phyloP scores from a whole-genome alignment of 2,113 vertebrate species.

The Calidris pugnax region DNA sequence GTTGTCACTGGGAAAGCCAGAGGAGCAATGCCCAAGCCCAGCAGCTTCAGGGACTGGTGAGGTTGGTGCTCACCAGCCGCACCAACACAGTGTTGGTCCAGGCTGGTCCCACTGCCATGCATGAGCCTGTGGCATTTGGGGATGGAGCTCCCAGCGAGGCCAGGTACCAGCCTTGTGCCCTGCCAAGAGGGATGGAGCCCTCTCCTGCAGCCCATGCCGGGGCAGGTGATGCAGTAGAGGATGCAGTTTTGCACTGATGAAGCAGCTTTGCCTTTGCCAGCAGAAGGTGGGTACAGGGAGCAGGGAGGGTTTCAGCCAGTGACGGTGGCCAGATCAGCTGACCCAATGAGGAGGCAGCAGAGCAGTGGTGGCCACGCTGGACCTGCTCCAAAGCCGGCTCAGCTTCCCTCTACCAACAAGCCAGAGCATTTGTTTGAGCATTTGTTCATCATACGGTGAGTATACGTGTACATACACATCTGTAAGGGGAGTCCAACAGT shows the following conservation, averaged over 20 bases:
- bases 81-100: fast-evolving
- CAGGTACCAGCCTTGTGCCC: not conserved
- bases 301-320: not conserved
- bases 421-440: not conserved
- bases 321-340: not conserved
- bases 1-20: not conserved
- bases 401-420: not conserved
- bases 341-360: not conserved
- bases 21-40: not conserved
- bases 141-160: not conserved
- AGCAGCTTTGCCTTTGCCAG: not conserved
- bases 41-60: not conserved
- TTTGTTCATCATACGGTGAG: not conserved
- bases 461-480: fast-evolving
- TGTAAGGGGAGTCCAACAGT: too few species aligned
- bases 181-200: not conserved
- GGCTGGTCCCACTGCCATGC: not conserved
- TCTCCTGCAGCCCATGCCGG: fast-evolving
- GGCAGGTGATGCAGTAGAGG: fast-evolving
- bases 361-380: not conserved
- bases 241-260: not conserved
- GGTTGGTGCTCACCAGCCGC: not conserved
- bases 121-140: fast-evolving
- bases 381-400: not conserved
- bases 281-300: not conserved